Percentiles rank a stretch among this genome's conserved stretches.
Conservation (phyloP, 2,797 vertebrate genomes). For the Alca torda region DNA sequence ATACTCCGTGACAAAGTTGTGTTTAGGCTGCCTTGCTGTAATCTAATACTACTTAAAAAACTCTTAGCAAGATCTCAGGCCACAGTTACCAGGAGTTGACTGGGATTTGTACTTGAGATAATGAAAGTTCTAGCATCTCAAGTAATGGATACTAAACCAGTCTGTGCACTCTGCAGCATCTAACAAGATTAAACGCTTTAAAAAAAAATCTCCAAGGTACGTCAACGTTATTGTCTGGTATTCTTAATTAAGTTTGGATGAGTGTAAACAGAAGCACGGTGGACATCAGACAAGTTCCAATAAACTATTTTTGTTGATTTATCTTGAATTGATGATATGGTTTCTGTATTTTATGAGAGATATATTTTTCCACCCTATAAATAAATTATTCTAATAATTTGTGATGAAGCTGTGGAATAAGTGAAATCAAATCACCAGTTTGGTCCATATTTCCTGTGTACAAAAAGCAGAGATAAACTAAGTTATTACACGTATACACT, state of each 20-base stretch:
- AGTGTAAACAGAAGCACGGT: background rate
- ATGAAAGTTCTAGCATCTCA: background rate
- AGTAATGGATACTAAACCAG: background rate
- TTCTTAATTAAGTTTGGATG: background rate
- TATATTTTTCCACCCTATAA: background rate
- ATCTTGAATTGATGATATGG: background rate
- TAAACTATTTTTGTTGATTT: background rate
- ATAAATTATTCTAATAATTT: background rate
- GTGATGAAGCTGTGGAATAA: background rate
- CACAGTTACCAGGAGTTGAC: background rate
- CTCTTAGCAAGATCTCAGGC: background rate
- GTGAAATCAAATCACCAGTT: background rate
- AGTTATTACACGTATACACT: background rate
- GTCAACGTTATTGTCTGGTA: background rate
- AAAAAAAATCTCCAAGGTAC: background rate
- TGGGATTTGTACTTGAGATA: background rate
- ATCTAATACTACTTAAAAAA: background rate
- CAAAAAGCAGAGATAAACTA: background rate
- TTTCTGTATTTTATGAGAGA: background rate
- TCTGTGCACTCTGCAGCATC: background rate
- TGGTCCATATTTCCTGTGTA: background rate
- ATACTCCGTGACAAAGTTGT: background rate
- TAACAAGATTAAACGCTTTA: background rate
- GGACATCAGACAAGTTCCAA: background rate
- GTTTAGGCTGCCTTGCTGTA: background rate